Conservation (phyloP, 2,888 invertebrate species). For the Elegia similella region DNA sequence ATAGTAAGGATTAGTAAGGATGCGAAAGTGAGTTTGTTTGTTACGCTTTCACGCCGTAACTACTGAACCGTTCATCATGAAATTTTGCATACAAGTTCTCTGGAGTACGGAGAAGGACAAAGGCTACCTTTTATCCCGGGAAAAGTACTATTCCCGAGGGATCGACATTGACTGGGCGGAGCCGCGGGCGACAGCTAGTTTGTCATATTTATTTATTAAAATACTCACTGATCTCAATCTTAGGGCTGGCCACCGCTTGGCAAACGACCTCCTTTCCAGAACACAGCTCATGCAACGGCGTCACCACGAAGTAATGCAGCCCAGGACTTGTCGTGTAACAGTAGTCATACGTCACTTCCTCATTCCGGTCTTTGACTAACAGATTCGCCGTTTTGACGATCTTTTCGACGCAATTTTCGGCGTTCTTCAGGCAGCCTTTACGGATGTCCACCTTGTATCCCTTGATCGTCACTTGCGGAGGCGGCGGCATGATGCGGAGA, state of each 20-base stretch:
- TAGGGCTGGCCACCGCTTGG: conserved; percentile 57
- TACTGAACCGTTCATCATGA: no score
- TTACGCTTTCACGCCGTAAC: no score
- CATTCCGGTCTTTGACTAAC: conserved; percentile 40
- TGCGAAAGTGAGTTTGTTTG: no score
- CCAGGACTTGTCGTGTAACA: conserved; percentile 55
- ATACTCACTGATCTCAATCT: conserved; percentile 67
- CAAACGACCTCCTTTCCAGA: conserved; percentile 36
- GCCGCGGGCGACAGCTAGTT: no score
- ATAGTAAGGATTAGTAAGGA: no score
- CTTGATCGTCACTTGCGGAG: conserved; percentile 47
- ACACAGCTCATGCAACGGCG: conserved; percentile 54
- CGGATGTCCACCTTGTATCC: conserved; percentile 55
- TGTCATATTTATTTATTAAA: no score
- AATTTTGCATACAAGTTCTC: no score
- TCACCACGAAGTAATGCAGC: conserved; percentile 59
- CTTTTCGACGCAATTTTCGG: conserved; percentile 36
- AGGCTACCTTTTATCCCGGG: no score
- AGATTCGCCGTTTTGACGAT: conserved; percentile 32
- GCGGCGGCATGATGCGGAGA: conserved; percentile 65
- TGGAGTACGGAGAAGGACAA: no score
- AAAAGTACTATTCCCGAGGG: no score
- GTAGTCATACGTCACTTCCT: conserved; percentile 60
- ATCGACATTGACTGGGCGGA: no score
- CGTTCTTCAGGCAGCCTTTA: conserved; percentile 43